Evolutionary conservation across 2,797 vertebrate genomes (phyloP), one percentile per base, ranked within the genome.

Genomic region (Poecilia wingei): DNA sequence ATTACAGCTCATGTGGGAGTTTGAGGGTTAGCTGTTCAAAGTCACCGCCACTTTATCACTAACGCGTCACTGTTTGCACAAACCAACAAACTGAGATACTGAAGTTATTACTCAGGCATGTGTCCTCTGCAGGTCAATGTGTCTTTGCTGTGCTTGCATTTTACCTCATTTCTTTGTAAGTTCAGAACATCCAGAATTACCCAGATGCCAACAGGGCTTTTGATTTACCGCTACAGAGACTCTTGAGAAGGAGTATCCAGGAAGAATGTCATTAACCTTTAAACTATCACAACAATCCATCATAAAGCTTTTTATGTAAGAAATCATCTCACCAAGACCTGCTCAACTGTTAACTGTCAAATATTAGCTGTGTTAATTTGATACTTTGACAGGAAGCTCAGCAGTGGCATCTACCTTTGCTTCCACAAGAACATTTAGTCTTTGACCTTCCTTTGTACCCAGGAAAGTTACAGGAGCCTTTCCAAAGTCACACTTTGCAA

Each of bases 21-120:
- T 85, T 59, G 78, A 68, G 84, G 43, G 76, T 76, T 43, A 33
- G 74, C 47, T 84, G 82, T 93, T 93, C 90, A 94, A 94, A 93
- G 91, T 80, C 86, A 76, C 80, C 28, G 77, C 84, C 59, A 57
- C 78, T 83, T 91, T 82, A 86, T 92, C 87, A 88, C 86, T 84
- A 83, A 72, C 57, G 25, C 41, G 64, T 84, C 80, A 84, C 79
- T 91, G 82, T 92, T 92, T 91, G 84, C 84, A 78, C 85, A 88
- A 82, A 86, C 86, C 87, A 82, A 89, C 88, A 94, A 93, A 94
- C 82, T 90, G 51, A 85, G 82, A 90, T 88, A 87, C 41, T 46
- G 69, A 46, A 71, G 73, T 79, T 86, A 86, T 86, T 72, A 72
- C 51, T 20, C 1, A 70, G 78, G 47, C 57, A 28, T 70, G 74